Percentiles rank a stretch among this genome's conserved stretches.
These are phyloP conservation scores for Acleris literana DNA, from an alignment of 2,888 invertebrate species.

Conservation along the genomic window DNA sequence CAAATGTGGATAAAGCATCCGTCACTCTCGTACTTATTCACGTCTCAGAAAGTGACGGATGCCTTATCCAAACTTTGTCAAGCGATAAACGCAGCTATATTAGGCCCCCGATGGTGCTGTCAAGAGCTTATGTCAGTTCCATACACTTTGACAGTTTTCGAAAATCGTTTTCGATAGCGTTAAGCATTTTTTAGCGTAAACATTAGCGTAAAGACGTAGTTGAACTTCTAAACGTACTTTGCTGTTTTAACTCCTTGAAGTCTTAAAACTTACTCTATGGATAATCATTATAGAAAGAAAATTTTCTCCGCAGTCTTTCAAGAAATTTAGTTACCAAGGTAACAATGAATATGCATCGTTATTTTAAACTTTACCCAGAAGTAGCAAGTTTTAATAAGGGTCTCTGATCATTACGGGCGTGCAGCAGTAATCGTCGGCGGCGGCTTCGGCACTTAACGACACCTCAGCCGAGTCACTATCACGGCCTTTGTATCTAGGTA, in stretches of 20 bases:
- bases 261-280: not conserved
- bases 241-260: not conserved
- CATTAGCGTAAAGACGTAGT: too few relatives aligned
- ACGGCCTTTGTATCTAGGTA: not conserved
- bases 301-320: conserved; percentile 5
- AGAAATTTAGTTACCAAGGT: conserved; percentile 63
- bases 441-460: conserved; percentile 44
- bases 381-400: conserved; percentile 78
- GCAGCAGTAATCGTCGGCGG: conserved; percentile 71
- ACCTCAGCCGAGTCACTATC: conserved; percentile 36
- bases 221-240: too few relatives aligned
- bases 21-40: too few relatives aligned
- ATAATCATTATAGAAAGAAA: not conserved
- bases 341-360: conserved; percentile 74
- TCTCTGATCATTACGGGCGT: conserved; percentile 69
- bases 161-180: too few relatives aligned
- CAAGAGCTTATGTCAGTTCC: too few relatives aligned
- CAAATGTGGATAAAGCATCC: too few relatives aligned
- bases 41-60: too few relatives aligned
- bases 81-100: too few relatives aligned
- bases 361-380: conserved; percentile 69
- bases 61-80: too few relatives aligned
- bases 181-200: too few relatives aligned
- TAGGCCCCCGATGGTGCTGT: too few relatives aligned
- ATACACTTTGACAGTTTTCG: too few relatives aligned